A percentile compares a stretch with the other conserved stretches of the same genome.
phyloP scores from a whole-genome alignment of 2,797 vertebrate species.

The Novumbra hubbsi region DNA sequence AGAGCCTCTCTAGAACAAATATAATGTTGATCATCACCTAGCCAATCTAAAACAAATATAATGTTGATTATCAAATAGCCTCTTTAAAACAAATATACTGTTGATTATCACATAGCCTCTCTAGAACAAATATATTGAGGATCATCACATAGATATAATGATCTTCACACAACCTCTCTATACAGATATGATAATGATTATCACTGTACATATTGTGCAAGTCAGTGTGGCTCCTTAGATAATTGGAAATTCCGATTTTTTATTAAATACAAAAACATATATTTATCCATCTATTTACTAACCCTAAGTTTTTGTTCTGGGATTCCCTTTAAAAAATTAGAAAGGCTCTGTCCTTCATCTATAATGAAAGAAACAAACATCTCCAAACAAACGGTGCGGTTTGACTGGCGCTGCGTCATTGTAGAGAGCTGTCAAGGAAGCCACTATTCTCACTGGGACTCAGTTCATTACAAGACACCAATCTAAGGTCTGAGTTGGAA shows the following conservation, averaged over 20 bases:
- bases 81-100: no score
- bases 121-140: no score
- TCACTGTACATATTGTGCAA: background rate
- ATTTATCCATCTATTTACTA: background rate
- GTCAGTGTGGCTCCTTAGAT: background rate
- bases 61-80: no score
- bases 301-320: background rate
- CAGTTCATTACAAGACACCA: slow-evolving; percentile 67
- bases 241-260: background rate
- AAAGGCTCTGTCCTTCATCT: slow-evolving; percentile 39
- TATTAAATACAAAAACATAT: background rate
- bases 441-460: slow-evolving; percentile 64
- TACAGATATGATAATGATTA: background rate
- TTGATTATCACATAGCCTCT: no score
- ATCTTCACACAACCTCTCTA: background rate
- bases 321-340: background rate
- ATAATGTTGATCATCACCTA: no score
- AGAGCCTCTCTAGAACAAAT: no score
- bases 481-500: slow-evolving; percentile 55
- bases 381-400: slow-evolving; percentile 64
- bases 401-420: slow-evolving; percentile 55
- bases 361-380: slow-evolving; percentile 63
- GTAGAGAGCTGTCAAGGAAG: slow-evolving; percentile 73
- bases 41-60: no score
- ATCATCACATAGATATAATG: no score